Evolutionary conservation across 1,140 invertebrate species (phyloP).

Genomic region (Drosophila watanabei): DNA sequence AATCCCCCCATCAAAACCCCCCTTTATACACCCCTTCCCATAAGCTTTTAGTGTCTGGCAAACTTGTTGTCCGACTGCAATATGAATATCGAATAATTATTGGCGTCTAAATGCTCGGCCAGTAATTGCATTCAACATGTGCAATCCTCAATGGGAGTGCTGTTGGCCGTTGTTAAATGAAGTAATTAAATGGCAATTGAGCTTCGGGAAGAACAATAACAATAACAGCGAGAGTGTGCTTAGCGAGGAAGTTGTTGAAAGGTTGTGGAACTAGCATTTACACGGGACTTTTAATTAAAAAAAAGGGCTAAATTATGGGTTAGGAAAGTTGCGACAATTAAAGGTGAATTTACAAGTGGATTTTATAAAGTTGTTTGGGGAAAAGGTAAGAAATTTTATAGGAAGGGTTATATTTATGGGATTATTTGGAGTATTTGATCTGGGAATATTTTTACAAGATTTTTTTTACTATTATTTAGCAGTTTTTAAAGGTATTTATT

Average conservation of each 20-base stretch:
- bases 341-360: neutral
- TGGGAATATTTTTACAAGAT: neutral
- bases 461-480: neutral
- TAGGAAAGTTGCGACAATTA: conserved; percentile 6
- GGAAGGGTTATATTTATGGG: no score
- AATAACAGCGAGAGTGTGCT: conserved; percentile 26
- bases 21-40: neutral
- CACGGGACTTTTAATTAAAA: conserved; percentile 9
- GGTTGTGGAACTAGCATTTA: conserved; percentile 14
- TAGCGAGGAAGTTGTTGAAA: conserved; percentile 25
- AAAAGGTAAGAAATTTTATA: neutral
- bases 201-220: conserved; percentile 30
- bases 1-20: neutral
- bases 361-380: neutral
- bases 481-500: neutral
- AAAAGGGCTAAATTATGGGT: conserved; percentile 1
- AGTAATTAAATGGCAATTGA: conserved; percentile 58
- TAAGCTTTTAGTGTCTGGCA: conserved; percentile 29
- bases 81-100: conserved; percentile 61
- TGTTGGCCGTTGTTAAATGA: conserved; percentile 43
- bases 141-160: conserved; percentile 33
- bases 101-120: conserved; percentile 57
- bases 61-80: conserved; percentile 32
- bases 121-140: conserved; percentile 63
- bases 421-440: neutral